Base-by-base conservation (phyloP, 2,797 vertebrate genomes). In the Lates japonicus region DNA sequence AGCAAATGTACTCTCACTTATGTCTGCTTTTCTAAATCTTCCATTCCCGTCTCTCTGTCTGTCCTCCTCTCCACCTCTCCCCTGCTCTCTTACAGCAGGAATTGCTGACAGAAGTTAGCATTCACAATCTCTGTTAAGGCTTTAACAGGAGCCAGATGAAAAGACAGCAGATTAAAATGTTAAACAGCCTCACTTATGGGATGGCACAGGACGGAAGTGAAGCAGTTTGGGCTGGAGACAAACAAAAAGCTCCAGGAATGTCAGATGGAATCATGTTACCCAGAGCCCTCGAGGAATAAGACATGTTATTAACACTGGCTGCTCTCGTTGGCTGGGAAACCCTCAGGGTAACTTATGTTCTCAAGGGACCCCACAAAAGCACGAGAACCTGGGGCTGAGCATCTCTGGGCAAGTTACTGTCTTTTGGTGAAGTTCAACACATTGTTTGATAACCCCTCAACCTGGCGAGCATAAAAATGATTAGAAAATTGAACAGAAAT, bases 141-240 rank as follows among this genome's bases (percentile, higher is more conserved):
- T 90, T 93, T 95, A 95, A 95, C 94, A 93, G 92, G 91, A 94
- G 92, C 87, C 92, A 95, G 95, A 94, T 96, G 95, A 96, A 95
- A 96, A 95, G 88, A 90, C 92, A 86, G 91, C 92, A 94, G 94
- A 96, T 96, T 94, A 95, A 94, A 94, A 94, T 88, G 89, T 93
- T 95, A 93, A 94, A 93, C 92, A 93, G 93, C 90, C 93, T 93
- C 88, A 88, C n/a, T n/a, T 93, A 90, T 91, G 89, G 90, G 93
- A 93, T 90, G 92, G 92, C 90, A 94, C 88, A 71, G 92, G 93
- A 94, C 84, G 73, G n/a, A n/a, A 92, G 92, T 54, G 84, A 91
- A 91, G 90, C 91, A 88, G 91, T 90, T 71, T 84, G 88, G 87
- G 81, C 83, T 88, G 81, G 70, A 94, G 90, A 86, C 90, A 91